Evolutionary conservation across 2,888 invertebrate genomes (phyloP).

Genomic region (Listrodromus nycthemerus): DNA sequence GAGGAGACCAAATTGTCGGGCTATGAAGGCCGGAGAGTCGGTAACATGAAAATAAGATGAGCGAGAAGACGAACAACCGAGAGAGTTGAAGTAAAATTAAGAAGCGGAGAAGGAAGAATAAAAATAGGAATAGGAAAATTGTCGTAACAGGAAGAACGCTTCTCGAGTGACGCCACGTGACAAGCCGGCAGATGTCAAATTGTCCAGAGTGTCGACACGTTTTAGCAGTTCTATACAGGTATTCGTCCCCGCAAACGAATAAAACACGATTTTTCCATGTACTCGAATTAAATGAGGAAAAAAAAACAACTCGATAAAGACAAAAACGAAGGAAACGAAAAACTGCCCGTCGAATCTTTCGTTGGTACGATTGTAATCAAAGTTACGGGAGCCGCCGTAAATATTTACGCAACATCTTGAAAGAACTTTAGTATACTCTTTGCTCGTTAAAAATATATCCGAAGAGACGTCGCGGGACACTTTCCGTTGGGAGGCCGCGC

Average conservation of each 20-base stretch:
- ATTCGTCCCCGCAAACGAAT: background rate
- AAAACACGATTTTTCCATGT: background rate
- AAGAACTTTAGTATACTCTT: background rate
- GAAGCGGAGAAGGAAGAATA: too few relatives aligned
- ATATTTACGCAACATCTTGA: background rate
- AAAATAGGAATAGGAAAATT: background rate
- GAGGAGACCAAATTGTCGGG: constrained; percentile 54
- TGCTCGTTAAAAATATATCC: background rate
- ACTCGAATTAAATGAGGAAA: background rate
- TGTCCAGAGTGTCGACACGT: constrained; percentile 28
- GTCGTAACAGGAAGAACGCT: constrained; percentile 16
- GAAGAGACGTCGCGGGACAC: background rate
- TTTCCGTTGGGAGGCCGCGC: background rate
- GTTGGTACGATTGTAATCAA: background rate
- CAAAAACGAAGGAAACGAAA: background rate
- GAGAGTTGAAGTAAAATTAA: background rate
- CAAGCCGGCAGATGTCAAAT: constrained; percentile 45
- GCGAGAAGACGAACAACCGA: constrained; percentile 3
- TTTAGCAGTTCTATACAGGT: background rate
- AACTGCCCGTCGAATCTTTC: background rate
- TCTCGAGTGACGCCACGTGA: constrained; percentile 36
- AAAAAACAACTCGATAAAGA: background rate
- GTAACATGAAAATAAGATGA: background rate
- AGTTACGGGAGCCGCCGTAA: background rate
- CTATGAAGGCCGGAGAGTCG: constrained; percentile 32